A percentile compares a stretch with the other conserved stretches of the same genome.
phyloP scores from a whole-genome alignment of 2,113 vertebrate genomes.

The Laticauda laticaudata region DNA sequence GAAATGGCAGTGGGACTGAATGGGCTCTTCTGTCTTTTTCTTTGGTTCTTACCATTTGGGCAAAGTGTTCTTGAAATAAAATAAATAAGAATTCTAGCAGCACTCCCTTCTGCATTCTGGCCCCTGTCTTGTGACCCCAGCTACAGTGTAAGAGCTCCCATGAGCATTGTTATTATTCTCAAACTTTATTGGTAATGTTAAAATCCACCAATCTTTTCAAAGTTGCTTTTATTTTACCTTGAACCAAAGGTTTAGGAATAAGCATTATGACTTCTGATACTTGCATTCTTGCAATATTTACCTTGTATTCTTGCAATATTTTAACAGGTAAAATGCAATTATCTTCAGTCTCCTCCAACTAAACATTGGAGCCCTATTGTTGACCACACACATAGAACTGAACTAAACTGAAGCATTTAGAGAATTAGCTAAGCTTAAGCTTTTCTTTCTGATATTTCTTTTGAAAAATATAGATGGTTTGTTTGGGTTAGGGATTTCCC shows the following conservation, averaged over 20 bases:
- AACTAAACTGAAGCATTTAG: neutral
- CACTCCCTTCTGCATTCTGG: neutral
- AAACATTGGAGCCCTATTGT: neutral
- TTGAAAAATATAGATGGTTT: neutral
- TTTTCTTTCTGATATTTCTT: neutral
- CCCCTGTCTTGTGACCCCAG: neutral
- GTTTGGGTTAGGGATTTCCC: neutral
- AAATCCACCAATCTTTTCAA: neutral
- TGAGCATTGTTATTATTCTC: neutral
- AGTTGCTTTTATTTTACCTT: neutral
- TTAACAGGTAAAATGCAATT: neutral
- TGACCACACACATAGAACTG: neutral
- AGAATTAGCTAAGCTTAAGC: neutral
- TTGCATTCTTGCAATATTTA: slow-evolving; percentile 12
- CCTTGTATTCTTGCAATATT: neutral
- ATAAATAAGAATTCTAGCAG: neutral
- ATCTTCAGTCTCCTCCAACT: neutral
- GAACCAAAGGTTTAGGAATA: neutral
- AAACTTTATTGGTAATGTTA: neutral
- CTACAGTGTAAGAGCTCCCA: neutral
- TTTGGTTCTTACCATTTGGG: neutral
- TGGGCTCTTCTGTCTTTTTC: neutral
- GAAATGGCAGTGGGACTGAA: neutral
- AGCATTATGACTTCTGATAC: neutral
- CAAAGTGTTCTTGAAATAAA: neutral